These are phyloP conservation scores for Drosophila parvula DNA, from an alignment of 1,140 invertebrate genomes.

Conservation along the genomic window DNA sequence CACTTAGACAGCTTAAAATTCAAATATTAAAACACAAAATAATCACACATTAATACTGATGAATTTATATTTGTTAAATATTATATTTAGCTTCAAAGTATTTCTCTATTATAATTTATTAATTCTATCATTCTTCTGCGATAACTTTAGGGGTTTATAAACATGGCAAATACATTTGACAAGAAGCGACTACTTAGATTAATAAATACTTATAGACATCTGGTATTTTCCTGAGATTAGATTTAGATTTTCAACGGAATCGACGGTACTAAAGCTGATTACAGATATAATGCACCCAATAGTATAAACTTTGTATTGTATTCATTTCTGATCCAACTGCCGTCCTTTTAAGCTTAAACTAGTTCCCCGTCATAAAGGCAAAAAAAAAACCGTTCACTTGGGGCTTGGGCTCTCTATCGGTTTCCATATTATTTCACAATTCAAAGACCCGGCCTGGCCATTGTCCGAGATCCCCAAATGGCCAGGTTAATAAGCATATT, in stretches of 20 bases:
- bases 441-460: constrained; percentile 34
- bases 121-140: too few relatives aligned
- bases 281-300: background rate
- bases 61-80: too few relatives aligned
- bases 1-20: too few relatives aligned
- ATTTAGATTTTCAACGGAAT: background rate
- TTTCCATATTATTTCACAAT: constrained; percentile 56
- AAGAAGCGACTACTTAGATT: too few relatives aligned
- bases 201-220: too few relatives aligned
- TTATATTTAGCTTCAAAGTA: too few relatives aligned
- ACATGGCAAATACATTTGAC: too few relatives aligned
- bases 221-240: too few relatives aligned
- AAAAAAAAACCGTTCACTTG: constrained; percentile 43
- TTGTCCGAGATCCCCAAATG: constrained; percentile 54
- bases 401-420: constrained; percentile 26
- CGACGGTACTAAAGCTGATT: background rate
- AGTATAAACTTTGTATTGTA: background rate
- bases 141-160: too few relatives aligned
- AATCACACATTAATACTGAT: background rate
- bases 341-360: constrained; percentile 9
- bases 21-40: background rate
- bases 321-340: background rate
- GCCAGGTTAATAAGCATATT: constrained; percentile 73
- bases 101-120: too few relatives aligned
- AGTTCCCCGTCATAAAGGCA: background rate